phyloP scores from a whole-genome alignment of 2,888 invertebrate species.

The Eupithecia exiguata region DNA sequence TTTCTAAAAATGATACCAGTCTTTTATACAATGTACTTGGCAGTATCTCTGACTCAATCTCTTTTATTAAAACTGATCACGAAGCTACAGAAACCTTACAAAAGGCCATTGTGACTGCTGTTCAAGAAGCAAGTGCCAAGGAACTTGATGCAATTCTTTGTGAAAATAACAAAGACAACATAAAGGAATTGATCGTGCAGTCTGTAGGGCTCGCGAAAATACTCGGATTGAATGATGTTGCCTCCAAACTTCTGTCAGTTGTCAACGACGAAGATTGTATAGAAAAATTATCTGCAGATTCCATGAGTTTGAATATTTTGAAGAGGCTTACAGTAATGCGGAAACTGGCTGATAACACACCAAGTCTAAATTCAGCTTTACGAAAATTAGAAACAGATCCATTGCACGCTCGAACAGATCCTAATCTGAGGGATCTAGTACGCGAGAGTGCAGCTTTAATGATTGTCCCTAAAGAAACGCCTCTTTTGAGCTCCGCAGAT shows the following conservation, averaged over 20 bases:
- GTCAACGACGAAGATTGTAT: constrained; percentile 83
- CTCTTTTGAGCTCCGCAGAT: constrained; percentile 86
- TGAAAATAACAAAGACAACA: constrained; percentile 73
- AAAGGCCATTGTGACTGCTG: constrained; percentile 86
- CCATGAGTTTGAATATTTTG: constrained; percentile 86
- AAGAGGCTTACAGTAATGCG: constrained; percentile 88
- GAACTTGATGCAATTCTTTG: constrained; percentile 82
- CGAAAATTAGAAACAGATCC: constrained; percentile 86
- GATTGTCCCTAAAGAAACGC: constrained; percentile 86
- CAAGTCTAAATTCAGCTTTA: constrained; percentile 85
- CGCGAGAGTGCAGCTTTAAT: constrained; percentile 89
- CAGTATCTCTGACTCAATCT: constrained; percentile 85
- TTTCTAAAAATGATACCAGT: constrained; percentile 85
- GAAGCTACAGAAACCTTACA: constrained; percentile 87
- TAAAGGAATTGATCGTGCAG: constrained; percentile 83
- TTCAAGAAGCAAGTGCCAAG: constrained; percentile 85
- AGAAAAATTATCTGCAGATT: constrained; percentile 82
- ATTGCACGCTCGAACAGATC: constrained; percentile 87
- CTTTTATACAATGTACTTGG: constrained; percentile 84
- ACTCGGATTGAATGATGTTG: constrained; percentile 86
- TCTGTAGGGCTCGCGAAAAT: constrained; percentile 88
- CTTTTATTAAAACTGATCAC: constrained; percentile 84
- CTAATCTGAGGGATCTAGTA: constrained; percentile 87
- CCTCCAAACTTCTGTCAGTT: constrained; percentile 80
- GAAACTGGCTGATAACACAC: constrained; percentile 87